Evolutionary conservation across 1,140 invertebrate species (phyloP).

Genomic region (Alviniconcha marisindica): DNA sequence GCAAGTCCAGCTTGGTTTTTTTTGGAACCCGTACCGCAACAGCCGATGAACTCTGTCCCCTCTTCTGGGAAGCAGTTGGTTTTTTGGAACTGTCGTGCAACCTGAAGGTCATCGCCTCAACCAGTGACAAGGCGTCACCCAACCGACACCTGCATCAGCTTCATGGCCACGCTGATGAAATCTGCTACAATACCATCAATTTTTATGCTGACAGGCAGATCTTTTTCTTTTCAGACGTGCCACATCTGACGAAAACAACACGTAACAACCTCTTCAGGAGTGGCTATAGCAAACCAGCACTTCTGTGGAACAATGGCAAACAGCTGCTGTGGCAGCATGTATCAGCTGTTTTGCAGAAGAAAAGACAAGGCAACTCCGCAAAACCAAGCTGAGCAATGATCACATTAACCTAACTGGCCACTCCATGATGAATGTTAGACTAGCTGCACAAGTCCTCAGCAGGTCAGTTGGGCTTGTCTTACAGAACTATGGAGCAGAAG

Average conservation of each 20-base stretch:
- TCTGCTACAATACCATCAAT: slow-evolving; percentile 16
- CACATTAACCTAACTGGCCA: not conserved
- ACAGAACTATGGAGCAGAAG: not conserved
- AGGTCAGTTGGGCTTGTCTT: not conserved
- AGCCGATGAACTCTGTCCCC: slow-evolving; percentile 1
- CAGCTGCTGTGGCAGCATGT: slow-evolving; percentile 21
- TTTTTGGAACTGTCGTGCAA: not conserved
- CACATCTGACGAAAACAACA: slow-evolving; percentile 30
- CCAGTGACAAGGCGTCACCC: slow-evolving; percentile 15
- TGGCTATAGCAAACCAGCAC: not conserved
- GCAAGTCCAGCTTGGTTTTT: not conserved
- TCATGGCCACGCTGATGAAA: slow-evolving; percentile 5
- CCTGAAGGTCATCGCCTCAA: slow-evolving; percentile 23
- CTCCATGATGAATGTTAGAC: slow-evolving; percentile 9
- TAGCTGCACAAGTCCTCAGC: slow-evolving; percentile 27
- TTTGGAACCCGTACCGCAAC: slow-evolving; percentile 21
- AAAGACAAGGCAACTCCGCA: not conserved
- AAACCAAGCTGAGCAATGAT: not conserved
- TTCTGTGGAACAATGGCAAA: slow-evolving; percentile 4
- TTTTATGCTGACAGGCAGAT: not conserved
- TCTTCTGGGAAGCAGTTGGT: slow-evolving; percentile 26
- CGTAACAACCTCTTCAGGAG: slow-evolving; percentile 14
- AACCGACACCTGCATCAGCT: slow-evolving; percentile 39
- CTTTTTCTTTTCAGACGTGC: slow-evolving; percentile 34
- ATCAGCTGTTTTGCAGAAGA: not conserved